Evolutionary conservation across 2,888 invertebrate genomes (phyloP).

Genomic region (Biston betularia): DNA sequence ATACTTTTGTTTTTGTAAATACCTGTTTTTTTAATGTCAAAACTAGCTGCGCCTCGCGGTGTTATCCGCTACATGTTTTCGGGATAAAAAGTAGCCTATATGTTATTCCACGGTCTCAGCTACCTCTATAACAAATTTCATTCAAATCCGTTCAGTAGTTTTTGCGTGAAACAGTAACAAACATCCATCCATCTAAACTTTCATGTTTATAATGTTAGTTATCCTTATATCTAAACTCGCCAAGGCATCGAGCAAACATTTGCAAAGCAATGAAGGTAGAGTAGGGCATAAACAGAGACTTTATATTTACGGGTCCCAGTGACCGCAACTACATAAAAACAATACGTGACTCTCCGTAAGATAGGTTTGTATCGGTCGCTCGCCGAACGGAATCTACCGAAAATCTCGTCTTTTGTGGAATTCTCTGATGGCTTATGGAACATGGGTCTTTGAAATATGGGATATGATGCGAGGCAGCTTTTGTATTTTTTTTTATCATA

Average conservation of each 20-base stretch:
- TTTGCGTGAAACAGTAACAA: no score
- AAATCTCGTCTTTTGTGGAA: constrained; percentile 6
- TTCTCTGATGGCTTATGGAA: constrained; percentile 4
- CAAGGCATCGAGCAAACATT: constrained; percentile 25
- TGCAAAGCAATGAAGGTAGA: constrained; percentile 35
- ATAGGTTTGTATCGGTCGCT: constrained; percentile 4
- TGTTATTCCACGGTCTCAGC: no score
- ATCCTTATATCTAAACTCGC: background rate
- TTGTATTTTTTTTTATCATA: background rate
- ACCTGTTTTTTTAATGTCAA: no score
- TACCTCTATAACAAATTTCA: no score
- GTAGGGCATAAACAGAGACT: constrained; percentile 38
- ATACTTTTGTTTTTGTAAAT: no score
- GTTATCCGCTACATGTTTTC: no score
- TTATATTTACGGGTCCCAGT: constrained; percentile 36
- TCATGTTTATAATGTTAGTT: no score
- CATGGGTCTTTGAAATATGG: constrained; percentile 7
- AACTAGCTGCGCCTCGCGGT: no score
- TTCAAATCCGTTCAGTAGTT: no score
- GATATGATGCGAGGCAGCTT: background rate
- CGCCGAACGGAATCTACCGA: background rate
- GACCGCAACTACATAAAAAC: constrained; percentile 53
- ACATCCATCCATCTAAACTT: no score
- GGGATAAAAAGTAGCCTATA: no score
- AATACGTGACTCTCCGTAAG: constrained; percentile 47